These are phyloP conservation scores for Drosophila pallidifrons DNA, from an alignment of 1,140 invertebrate species.

Conservation along the genomic window DNA sequence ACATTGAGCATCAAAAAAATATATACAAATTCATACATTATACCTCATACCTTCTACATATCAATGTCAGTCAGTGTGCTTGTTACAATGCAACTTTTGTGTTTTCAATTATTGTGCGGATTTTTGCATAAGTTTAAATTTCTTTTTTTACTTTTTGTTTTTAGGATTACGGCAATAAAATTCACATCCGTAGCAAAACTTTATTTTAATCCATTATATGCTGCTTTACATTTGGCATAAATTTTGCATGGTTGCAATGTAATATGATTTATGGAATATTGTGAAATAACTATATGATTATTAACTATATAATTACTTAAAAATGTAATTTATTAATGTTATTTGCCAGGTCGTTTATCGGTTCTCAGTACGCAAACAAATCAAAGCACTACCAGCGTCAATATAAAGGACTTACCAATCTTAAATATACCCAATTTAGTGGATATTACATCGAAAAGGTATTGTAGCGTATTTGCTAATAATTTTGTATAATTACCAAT, in stretches of 20 bases:
- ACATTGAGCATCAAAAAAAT: too few species aligned
- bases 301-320: background rate
- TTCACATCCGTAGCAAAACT: slow-evolving; percentile 24
- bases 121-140: slow-evolving; percentile 13
- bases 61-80: background rate
- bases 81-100: background rate
- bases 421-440: slow-evolving; percentile 75
- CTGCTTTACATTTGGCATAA: slow-evolving; percentile 11
- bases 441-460: slow-evolving; percentile 77
- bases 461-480: background rate
- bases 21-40: too few species aligned
- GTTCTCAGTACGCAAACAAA: slow-evolving; percentile 84
- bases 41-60: background rate
- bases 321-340: slow-evolving; percentile 4
- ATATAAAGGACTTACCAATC: slow-evolving; percentile 79
- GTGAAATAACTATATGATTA: background rate
- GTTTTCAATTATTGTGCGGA: background rate
- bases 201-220: slow-evolving; percentile 32
- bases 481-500: background rate
- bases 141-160: slow-evolving; percentile 52
- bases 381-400: slow-evolving; percentile 74
- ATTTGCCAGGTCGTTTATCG: slow-evolving; percentile 76
- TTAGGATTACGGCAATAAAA: slow-evolving; percentile 58
- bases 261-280: slow-evolving; percentile 6
- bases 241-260: slow-evolving; percentile 39